Conservation (phyloP, 1,140 invertebrate genomes). For the Brachionus angularis region DNA sequence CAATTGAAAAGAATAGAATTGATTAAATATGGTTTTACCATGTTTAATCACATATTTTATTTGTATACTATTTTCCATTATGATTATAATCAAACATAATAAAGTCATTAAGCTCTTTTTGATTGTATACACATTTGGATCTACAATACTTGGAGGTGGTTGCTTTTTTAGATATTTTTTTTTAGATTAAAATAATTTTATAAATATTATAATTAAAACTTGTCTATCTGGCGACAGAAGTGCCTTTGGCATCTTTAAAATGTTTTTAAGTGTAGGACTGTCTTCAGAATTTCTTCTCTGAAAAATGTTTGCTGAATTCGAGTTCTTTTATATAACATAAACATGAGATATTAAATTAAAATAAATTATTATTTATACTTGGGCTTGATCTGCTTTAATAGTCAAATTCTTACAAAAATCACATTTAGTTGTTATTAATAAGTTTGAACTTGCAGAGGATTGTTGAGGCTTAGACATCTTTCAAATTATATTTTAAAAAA, state of each 20-base stretch:
- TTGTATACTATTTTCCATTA: constrained; percentile 39
- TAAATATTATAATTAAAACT: background rate
- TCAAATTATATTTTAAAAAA: background rate
- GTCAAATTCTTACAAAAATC: constrained; percentile 8
- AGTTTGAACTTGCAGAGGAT: background rate
- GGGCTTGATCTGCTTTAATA: background rate
- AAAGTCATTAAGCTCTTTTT: constrained; percentile 19
- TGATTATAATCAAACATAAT: constrained; percentile 33
- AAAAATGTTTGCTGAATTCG: background rate
- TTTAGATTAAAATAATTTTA: too few species aligned
- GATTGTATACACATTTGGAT: constrained; percentile 27
- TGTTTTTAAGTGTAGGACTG: background rate
- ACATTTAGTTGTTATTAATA: constrained; percentile 1
- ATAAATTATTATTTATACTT: background rate
- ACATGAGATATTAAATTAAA: background rate
- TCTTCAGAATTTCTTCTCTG: background rate
- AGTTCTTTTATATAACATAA: background rate
- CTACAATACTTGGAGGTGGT: constrained; percentile 1
- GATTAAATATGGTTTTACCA: constrained; percentile 17
- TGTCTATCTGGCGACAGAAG: constrained; percentile 24
- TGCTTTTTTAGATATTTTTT: background rate
- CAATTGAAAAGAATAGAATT: constrained; percentile 29
- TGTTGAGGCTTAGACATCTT: constrained; percentile 38
- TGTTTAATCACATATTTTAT: constrained; percentile 30
- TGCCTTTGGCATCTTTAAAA: constrained; percentile 28